phyloP scores from a whole-genome alignment of 2,113 vertebrate genomes.

The Hyperoodon ampullatus region DNA sequence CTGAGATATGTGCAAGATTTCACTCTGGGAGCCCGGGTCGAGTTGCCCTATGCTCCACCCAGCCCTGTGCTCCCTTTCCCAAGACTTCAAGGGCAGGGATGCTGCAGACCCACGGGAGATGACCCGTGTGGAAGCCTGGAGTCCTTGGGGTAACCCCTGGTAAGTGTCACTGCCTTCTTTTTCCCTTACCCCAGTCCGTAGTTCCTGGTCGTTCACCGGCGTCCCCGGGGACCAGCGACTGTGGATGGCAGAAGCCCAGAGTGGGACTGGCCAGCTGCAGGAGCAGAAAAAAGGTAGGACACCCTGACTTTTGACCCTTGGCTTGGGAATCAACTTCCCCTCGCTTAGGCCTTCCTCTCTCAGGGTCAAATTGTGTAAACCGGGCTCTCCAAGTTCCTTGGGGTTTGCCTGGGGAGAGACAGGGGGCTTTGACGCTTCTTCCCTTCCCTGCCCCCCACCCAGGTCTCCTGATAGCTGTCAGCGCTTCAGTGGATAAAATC shows the following conservation, averaged over 20 bases:
- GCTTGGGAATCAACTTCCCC: neutral
- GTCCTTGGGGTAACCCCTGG: neutral
- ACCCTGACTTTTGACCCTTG: neutral
- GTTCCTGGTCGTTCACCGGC: conserved; percentile 89
- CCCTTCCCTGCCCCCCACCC: neutral
- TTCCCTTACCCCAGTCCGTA: conserved; percentile 83
- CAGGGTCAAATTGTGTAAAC: neutral
- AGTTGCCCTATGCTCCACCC: neutral
- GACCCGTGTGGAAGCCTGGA: neutral
- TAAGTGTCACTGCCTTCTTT: conserved; percentile 34
- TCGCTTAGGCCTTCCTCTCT: too few relatives aligned
- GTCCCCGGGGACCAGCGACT: conserved; percentile 80
- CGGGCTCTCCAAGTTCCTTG: rapidly evolving
- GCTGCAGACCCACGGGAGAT: neutral
- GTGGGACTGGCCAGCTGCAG: conserved; percentile 82
- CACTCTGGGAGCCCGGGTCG: neutral
- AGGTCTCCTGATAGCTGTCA: conserved; percentile 93
- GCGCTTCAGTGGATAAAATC: conserved; percentile 93
- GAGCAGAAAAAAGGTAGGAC: conserved; percentile 91
- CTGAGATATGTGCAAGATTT: neutral
- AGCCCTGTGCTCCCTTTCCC: neutral
- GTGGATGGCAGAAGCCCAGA: conserved; percentile 87
- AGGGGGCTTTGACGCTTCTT: neutral
- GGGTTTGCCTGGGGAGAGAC: too few relatives aligned
- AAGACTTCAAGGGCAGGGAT: neutral